Evolutionary conservation across 2,888 invertebrate genomes (phyloP).

Genomic region (Napeogenes sylphis): DNA sequence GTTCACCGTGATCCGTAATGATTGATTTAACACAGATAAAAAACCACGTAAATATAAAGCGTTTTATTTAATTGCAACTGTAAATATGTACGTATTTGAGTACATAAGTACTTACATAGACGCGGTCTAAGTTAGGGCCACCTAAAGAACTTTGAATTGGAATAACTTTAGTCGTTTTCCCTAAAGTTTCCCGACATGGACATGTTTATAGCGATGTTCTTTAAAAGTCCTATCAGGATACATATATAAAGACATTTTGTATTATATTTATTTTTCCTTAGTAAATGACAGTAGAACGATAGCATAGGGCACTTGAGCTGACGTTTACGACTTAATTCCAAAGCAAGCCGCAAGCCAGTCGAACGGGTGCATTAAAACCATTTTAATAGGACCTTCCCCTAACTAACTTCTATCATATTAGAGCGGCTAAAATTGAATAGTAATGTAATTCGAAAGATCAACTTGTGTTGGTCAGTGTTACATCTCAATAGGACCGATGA

Average conservation of each 20-base stretch:
- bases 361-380: constrained; percentile 59
- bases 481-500: constrained; percentile 59
- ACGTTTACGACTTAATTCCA: constrained; percentile 76
- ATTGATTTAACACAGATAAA: constrained; percentile 48
- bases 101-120: background rate
- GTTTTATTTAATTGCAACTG: too few relatives aligned
- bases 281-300: constrained; percentile 68
- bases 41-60: constrained; percentile 23
- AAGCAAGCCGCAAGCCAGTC: constrained; percentile 60
- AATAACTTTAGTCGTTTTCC: background rate
- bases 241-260: constrained; percentile 52
- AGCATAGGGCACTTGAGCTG: constrained; percentile 64
- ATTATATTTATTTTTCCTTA: constrained; percentile 25
- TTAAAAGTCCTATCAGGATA: constrained; percentile 39
- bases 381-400: constrained; percentile 54
- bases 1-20: constrained; percentile 45
- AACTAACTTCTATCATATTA: constrained; percentile 28
- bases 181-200: constrained; percentile 1
- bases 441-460: constrained; percentile 45
- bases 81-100: too few relatives aligned
- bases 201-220: background rate
- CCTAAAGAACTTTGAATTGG: background rate
- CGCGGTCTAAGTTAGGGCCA: background rate
- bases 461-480: constrained; percentile 45
- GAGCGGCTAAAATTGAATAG: constrained; percentile 30